phyloP scores from a whole-genome alignment of 92 coral and sea anemone species.

The Paragorgia papillata region DNA sequence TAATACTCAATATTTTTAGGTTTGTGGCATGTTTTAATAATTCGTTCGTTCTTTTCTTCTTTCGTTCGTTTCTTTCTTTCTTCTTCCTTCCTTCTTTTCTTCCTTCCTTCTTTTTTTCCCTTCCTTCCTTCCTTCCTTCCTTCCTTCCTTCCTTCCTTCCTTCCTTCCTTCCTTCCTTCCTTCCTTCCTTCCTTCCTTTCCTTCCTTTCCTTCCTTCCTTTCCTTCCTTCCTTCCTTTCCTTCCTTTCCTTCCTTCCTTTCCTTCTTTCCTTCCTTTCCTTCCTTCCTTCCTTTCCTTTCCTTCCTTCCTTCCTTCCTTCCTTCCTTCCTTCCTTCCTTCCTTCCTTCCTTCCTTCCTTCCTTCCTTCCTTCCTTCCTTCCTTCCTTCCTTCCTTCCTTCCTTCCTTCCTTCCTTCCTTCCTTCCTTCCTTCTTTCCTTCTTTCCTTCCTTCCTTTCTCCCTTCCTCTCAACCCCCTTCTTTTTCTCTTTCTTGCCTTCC shows the following conservation, averaged over 20 bases:
- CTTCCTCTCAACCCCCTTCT: neutral
- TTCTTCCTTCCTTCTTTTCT: slow-evolving; percentile 3
- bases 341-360: no score
- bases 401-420: neutral
- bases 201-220: slow-evolving; percentile 1
- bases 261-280: neutral
- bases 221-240: neutral
- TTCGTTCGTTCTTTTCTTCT: neutral
- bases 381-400: neutral
- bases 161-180: slow-evolving; percentile 10
- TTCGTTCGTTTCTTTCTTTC: neutral
- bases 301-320: neutral
- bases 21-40: neutral
- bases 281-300: neutral
- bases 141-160: slow-evolving; percentile 8
- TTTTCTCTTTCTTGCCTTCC: neutral
- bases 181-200: neutral
- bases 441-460: neutral
- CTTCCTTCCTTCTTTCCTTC: neutral
- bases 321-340: neutral
- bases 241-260: neutral
- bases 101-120: neutral
- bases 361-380: neutral
- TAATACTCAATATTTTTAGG: slow-evolving; percentile 43
- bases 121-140: neutral